Conservation (phyloP, 2,888 invertebrate species). For the Unio pictorum region DNA sequence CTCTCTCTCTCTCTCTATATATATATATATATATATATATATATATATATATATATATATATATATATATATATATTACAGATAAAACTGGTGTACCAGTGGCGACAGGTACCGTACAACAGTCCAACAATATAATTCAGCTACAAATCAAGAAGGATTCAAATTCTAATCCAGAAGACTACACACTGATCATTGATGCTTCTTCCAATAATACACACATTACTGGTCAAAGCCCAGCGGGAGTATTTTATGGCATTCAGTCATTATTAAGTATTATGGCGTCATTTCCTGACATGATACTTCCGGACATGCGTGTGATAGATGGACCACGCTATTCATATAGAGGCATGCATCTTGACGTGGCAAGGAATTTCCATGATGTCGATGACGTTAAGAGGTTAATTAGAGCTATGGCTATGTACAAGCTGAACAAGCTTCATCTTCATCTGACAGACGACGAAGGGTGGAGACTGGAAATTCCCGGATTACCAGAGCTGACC, state of each 20-base stretch:
- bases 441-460: slow-evolving; percentile 65
- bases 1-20: too few relatives aligned
- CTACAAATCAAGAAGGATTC: neutral
- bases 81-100: too few relatives aligned
- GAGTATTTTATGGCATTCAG: slow-evolving; percentile 48
- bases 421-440: slow-evolving; percentile 65
- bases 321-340: slow-evolving; percentile 25
- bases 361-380: slow-evolving; percentile 59
- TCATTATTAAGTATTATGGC: slow-evolving; percentile 30
- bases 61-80: too few relatives aligned
- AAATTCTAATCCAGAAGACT: slow-evolving; percentile 22
- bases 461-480: slow-evolving; percentile 64
- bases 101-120: neutral
- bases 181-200: slow-evolving; percentile 26
- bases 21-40: too few relatives aligned
- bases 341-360: slow-evolving; percentile 63
- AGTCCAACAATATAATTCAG: neutral
- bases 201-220: slow-evolving; percentile 24
- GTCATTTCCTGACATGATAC: neutral
- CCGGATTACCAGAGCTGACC: slow-evolving; percentile 58
- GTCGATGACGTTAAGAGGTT: slow-evolving; percentile 41
- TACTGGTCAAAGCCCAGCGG: slow-evolving; percentile 22
- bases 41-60: too few relatives aligned
- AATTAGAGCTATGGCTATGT: slow-evolving; percentile 60
- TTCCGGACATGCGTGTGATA: neutral